Base-by-base conservation (phyloP, 2,113 vertebrate genomes). In the Corvus moneduloides region DNA sequence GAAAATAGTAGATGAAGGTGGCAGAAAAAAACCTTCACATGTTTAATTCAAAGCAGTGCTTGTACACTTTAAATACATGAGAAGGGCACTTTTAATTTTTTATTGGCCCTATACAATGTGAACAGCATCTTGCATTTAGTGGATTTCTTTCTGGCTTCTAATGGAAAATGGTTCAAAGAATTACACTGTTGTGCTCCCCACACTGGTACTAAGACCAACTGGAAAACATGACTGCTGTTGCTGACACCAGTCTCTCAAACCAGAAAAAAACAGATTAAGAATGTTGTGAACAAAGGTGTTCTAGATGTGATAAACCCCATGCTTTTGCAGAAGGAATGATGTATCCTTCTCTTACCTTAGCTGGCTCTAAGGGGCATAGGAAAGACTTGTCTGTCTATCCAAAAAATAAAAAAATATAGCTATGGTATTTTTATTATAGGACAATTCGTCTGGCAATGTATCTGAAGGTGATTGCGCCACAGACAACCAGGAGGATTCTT, bases 361-460 rank as follows among this genome's bases (percentile, higher is more conserved):
- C 23, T 91, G 49, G 41, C 79, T 87, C 68, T 82, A 72, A 89
- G 82, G 63, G 72, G 24, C 69, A 22, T 93, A 92, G 78, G 58
- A 94, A 92, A 89, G 85, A 93, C 84, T 96, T 89, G 90, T 95
- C 58, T 93, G 51, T 93, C 91, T 96, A 72, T 93, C 81, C 39
- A 86, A 91, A 83, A 82, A 37, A 43, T 52, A 84, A 88, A 94
- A 83, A 63, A 84, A 90, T 51, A 93, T 94, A 97, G 92, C 64
- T 91, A 84, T 97, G 84, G 32, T 91, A 95, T 83, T 93, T 96
- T 94, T 84, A 81, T 96, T 97, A 52, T 96, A 99, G 99, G 99
- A 99, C 96, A 99, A 99, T 97, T 99, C 99, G 88, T 99, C 99
- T 80, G 99, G 99, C 87, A 99, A 99, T 97, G 98, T 98, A 62